Evolutionary conservation across 1,140 invertebrate species (phyloP).

Genomic region (Bombyx mori): DNA sequence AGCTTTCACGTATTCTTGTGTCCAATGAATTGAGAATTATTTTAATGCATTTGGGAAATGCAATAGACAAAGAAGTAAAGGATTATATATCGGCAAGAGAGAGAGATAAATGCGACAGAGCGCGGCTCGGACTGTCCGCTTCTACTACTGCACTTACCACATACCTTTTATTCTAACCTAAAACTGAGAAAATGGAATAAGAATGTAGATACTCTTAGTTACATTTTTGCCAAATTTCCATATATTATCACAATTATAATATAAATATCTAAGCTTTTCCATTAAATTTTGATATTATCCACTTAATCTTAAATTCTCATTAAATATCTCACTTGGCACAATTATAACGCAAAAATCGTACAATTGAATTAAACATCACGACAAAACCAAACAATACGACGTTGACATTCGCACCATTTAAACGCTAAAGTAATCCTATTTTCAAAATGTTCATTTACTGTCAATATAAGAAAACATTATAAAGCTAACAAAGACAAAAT

Average conservation of each 20-base stretch:
- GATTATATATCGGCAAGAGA: background rate
- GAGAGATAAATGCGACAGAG: background rate
- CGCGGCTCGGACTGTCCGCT: background rate
- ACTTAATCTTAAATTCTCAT: constrained; percentile 68
- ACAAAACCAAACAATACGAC: constrained; percentile 30
- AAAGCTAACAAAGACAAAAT: constrained; percentile 67
- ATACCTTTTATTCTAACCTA: constrained; percentile 30
- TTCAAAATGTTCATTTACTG: constrained; percentile 24
- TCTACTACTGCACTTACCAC: background rate
- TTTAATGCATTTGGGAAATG: constrained; percentile 31
- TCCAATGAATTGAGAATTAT: constrained; percentile 33
- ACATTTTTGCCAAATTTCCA: constrained; percentile 63
- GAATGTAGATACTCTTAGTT: constrained; percentile 44
- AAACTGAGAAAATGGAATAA: constrained; percentile 40
- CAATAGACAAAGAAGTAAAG: constrained; percentile 5
- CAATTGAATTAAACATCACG: constrained; percentile 41
- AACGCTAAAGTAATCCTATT: constrained; percentile 30
- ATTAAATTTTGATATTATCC: constrained; percentile 63
- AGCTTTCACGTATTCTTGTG: constrained; percentile 1
- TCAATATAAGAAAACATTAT: constrained; percentile 58
- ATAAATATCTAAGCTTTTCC: constrained; percentile 58
- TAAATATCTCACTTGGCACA: constrained; percentile 68
- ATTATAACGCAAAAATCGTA: constrained; percentile 62
- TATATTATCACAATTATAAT: constrained; percentile 68
- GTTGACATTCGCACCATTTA: constrained; percentile 25